These are phyloP conservation scores for Nannobrachium achirus DNA, from an alignment of 2,113 vertebrate species.

Conservation along the genomic window DNA sequence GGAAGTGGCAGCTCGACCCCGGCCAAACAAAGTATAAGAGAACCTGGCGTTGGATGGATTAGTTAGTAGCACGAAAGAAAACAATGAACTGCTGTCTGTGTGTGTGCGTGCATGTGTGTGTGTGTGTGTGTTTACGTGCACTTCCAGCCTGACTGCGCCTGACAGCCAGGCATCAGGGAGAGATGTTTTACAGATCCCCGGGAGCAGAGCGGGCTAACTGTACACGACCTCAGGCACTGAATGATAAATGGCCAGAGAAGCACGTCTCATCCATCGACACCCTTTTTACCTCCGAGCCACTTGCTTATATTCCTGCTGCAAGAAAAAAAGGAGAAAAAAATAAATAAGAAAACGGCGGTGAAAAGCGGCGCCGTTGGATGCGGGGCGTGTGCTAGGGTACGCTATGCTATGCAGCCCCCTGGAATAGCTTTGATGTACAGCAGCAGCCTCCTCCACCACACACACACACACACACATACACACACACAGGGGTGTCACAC, in stretches of 20 bases:
- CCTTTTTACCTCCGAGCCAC: conserved; percentile 63
- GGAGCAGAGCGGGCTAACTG: conserved; percentile 81
- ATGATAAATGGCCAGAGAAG: conserved; percentile 80
- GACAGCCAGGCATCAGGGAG: conserved; percentile 67
- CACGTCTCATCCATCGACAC: conserved; percentile 73
- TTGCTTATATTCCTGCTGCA: conserved; percentile 68
- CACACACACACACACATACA: too few relatives aligned
- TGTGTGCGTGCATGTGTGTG: neutral
- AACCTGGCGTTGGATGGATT: conserved; percentile 40
- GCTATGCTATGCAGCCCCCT: conserved; percentile 28
- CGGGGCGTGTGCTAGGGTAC: conserved; percentile 27
- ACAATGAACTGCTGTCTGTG: conserved; percentile 20
- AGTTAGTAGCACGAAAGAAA: conserved; percentile 35
- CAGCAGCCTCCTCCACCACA: conserved; percentile 10
- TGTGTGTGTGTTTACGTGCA: conserved; percentile 19
- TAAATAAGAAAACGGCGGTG: conserved; percentile 53
- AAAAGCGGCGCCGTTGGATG: conserved; percentile 61
- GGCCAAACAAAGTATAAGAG: neutral
- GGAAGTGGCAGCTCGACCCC: neutral
- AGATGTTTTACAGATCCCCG: conserved; percentile 78
- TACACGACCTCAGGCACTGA: conserved; percentile 78
- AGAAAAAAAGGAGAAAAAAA: too few relatives aligned
- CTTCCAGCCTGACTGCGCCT: conserved; percentile 57
- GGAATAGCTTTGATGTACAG: conserved; percentile 55
- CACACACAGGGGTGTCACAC: too few relatives aligned